Evolutionary conservation across 2,797 vertebrate species (phyloP).

Genomic region (Nothura maculosa): DNA sequence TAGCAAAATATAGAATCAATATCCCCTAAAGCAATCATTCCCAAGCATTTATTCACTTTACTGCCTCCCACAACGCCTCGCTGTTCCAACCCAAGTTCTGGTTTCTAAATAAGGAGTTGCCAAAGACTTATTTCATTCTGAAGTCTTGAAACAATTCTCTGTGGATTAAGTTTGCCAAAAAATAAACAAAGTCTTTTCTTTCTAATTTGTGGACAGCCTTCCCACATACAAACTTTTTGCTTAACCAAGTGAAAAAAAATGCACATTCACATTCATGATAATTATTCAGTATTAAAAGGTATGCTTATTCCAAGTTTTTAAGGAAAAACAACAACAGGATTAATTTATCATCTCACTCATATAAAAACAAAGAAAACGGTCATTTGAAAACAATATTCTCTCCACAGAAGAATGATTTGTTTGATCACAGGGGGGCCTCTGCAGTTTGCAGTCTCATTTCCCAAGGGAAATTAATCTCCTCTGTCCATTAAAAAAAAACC

Average conservation of each 20-base stretch:
- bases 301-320: background rate
- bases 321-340: background rate
- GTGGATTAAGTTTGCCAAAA: constrained; percentile 27
- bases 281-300: background rate
- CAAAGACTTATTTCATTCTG: constrained; percentile 28
- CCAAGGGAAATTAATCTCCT: background rate
- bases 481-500: background rate
- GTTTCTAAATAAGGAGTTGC: constrained; percentile 11
- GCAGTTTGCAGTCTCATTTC: background rate
- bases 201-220: background rate
- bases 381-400: background rate
- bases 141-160: constrained; percentile 16
- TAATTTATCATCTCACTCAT: background rate
- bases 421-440: background rate
- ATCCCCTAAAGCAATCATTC: background rate
- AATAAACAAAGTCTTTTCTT: background rate
- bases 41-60: constrained; percentile 9
- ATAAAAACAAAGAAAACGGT: background rate
- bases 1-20: background rate
- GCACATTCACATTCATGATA: background rate
- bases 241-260: background rate
- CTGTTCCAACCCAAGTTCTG: background rate
- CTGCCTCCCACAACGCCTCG: background rate
- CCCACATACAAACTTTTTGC: background rate
- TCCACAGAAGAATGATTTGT: background rate